These are phyloP conservation scores for Clepsis dumicolana DNA, from an alignment of 2,888 invertebrate genomes.

Conservation along the genomic window DNA sequence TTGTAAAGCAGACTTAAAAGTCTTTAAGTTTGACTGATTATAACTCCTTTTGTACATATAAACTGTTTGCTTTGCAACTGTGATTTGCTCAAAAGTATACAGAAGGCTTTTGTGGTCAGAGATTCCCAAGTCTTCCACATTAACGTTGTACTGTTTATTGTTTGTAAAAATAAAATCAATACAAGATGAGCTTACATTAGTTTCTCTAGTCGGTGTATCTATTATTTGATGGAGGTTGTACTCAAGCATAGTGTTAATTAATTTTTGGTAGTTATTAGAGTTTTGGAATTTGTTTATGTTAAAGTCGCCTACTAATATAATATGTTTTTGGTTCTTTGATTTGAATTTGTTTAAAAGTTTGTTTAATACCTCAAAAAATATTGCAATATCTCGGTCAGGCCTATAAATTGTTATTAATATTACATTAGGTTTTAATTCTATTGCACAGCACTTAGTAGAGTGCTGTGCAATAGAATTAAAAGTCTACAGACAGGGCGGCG, in stretches of 20 bases:
- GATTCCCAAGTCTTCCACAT: neutral
- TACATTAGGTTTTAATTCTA: constrained; percentile 1
- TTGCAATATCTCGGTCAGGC: neutral
- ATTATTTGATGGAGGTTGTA: neutral
- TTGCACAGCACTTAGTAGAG: constrained; percentile 1
- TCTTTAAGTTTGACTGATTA: too few species aligned
- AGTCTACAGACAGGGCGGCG: too few species aligned
- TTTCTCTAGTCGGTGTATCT: neutral
- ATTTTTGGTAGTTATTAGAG: neutral
- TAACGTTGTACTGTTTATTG: neutral
- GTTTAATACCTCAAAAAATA: neutral
- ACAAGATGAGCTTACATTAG: neutral
- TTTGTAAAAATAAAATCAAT: neutral
- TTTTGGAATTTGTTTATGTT: too few species aligned
- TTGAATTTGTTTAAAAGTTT: neutral
- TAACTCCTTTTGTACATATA: too few species aligned
- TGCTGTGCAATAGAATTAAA: too few species aligned
- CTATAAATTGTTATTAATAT: constrained; percentile 4
- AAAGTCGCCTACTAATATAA: too few species aligned
- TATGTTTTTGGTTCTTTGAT: too few species aligned
- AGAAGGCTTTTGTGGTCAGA: too few species aligned
- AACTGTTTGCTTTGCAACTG: too few species aligned
- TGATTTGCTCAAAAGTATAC: too few species aligned
- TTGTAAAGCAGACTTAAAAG: too few species aligned
- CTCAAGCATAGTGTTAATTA: neutral